Conservation (phyloP, 1,140 invertebrate genomes). For the Diachasma alloeum region DNA sequence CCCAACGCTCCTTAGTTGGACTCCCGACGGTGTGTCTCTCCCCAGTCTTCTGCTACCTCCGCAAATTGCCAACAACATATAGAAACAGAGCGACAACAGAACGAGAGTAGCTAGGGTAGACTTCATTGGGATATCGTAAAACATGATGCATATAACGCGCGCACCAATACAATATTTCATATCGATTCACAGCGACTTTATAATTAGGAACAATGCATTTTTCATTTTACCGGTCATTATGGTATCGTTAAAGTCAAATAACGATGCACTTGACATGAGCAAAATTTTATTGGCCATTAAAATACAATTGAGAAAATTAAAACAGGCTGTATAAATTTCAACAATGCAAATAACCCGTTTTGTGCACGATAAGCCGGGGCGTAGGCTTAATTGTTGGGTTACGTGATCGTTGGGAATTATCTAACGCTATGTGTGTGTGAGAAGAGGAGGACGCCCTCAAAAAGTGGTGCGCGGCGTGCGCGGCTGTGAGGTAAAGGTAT, state of each 20-base stretch:
- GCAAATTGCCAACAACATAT: slow-evolving; percentile 9
- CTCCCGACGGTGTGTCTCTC: neutral
- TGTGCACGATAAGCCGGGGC: neutral
- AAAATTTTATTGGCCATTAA: neutral
- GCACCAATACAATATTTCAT: neutral
- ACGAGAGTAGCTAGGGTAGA: neutral
- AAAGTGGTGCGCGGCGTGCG: neutral
- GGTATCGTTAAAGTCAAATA: neutral
- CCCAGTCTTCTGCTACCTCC: slow-evolving; percentile 5
- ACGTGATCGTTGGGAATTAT: slow-evolving; percentile 9
- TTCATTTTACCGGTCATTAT: neutral
- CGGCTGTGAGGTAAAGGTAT: neutral
- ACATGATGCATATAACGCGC: neutral
- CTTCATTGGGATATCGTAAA: neutral
- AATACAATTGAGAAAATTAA: slow-evolving; percentile 7
- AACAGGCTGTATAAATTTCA: neutral
- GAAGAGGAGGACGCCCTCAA: neutral
- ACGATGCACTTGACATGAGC: neutral
- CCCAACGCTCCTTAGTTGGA: slow-evolving; percentile 49
- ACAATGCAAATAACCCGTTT: neutral
- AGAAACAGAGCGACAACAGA: neutral
- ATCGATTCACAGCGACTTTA: neutral
- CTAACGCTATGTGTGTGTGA: neutral
- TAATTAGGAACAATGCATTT: neutral
- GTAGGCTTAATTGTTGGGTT: slow-evolving; percentile 5